Evolutionary conservation across 2,888 invertebrate species (phyloP), one percentile per base, ranked within the genome.

Genomic region (Drosophila acutilabella): DNA sequence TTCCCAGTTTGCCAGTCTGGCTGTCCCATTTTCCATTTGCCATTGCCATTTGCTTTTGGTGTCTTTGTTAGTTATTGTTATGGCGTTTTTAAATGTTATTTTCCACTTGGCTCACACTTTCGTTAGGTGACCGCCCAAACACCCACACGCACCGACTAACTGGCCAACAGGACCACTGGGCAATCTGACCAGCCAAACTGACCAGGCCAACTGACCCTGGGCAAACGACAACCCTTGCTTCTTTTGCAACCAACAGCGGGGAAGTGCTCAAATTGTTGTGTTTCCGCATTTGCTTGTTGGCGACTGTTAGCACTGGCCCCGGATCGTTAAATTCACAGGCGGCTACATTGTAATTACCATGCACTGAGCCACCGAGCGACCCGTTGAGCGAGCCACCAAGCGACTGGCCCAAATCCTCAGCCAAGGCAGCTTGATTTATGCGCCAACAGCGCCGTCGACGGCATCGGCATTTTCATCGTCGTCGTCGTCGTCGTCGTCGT

Each of bases 21-120:
- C 47, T 54, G 50, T 30, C 30, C 30, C 30, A 30, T 30, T 30
- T 64, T 50, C 81, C 85, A 76, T 79, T 78, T 71, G 76, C 80
- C 88, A 68, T 85, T 82, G 86, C 82, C 88, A 88, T 82, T 88
- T 88, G 84, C 87, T 84, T 81, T 83, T 89, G 81, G 81, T 89
- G 88, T 87, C 85, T 89, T 86, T 89, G 89, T 86, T 86, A 86
- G 89, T 86, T 86, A 86, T 88, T 89, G 86, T 89, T 89, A 86
- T 86, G 82, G 88, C 88, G 72, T 78, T 80, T 87, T 86, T 87
- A 89, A 87, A 89, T 87, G 89, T 88, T 88, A 88, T 87, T 89
- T 87, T 89, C 88, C 86, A 86, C 89, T 89, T 85, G 89, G 82
- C 85, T 85, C 85, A 84, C 88, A 89, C 88, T 85, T 84, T 77